Base-by-base conservation (phyloP, 2,888 invertebrate genomes). In the Leptinotarsa rubiginosa region DNA sequence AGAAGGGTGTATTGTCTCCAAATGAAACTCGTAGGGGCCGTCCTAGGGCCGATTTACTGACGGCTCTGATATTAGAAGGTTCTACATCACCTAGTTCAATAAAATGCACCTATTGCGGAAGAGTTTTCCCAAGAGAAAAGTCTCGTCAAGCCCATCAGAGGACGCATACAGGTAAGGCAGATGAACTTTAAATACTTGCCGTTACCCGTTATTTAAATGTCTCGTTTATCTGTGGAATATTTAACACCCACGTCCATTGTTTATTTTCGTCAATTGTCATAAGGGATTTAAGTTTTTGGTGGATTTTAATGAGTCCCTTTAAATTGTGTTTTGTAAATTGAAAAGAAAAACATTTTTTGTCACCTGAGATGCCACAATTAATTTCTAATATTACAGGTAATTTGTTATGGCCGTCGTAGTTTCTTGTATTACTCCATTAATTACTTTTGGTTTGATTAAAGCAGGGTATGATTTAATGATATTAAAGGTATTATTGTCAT, bases 41-140 rank as follows among this genome's bases (percentile, higher is more conserved):
- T 80, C 94, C 94, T 18, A 89, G 93, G 82, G 93, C 93, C 66
- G 93, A 93, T 86, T 90, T 91, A 71, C 90, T 94, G 70, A 91
- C 91, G 77, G 90, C 90, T 75, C 88, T 94, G 69, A 93, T 94
- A 86, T 88, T 91, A 79, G 92, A 93, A 87, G 94, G 94, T 54
- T 91, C 92, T 64, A 91, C 92, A 41, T 92, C 92, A 15, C 91
- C 91, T 10, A 92, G 92, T 83, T 91, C 91, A 74, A 93, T 94
- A 79, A 93, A 93, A 84, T 94, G 94, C 85, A 89, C 90, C 70
- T 92, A 90, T 81, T 94, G 94, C 86, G 91, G 91, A 78, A 88
- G 94, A 73, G 93, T 93, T 25, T 94, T 94, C 84, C 94, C 94
- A 1, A 88, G 94, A 79, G 93, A 94, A 84, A 94, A 94, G 86